phyloP scores from a whole-genome alignment of 2,888 invertebrate species.

The Drosophila pseudotakahashii region DNA sequence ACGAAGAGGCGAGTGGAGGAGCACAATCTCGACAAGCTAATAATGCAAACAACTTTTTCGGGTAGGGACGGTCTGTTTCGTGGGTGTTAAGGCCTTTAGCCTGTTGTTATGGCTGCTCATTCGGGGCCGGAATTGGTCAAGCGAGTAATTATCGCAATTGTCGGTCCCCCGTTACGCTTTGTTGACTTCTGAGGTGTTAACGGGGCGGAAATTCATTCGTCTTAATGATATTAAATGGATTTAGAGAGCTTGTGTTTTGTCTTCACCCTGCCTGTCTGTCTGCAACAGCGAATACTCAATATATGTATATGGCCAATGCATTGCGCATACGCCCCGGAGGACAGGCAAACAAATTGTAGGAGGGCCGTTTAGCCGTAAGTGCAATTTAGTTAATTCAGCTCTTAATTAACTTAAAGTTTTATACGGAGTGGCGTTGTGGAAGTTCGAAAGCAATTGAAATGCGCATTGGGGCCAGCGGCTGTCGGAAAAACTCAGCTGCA shows the following conservation, averaged over 20 bases:
- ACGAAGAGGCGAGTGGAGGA: neutral
- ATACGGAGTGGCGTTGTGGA: constrained; percentile 32
- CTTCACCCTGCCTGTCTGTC: neutral
- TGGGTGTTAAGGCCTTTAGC: constrained; percentile 40
- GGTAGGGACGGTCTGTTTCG: neutral
- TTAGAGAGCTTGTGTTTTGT: neutral
- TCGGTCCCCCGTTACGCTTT: constrained; percentile 53
- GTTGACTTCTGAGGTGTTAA: constrained; percentile 61
- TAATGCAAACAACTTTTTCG: constrained; percentile 69
- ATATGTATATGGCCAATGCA: constrained; percentile 51
- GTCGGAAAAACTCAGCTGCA: constrained; percentile 64
- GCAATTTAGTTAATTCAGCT: constrained; percentile 78
- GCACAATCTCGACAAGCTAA: constrained; percentile 70
- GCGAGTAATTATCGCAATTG: constrained; percentile 77
- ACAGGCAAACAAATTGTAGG: constrained; percentile 50
- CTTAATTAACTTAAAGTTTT: constrained; percentile 68
- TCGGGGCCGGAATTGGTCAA: constrained; percentile 54
- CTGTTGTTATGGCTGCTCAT: constrained; percentile 54
- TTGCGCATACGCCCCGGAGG: constrained; percentile 55
- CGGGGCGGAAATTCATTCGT: constrained; percentile 34
- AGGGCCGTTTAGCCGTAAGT: constrained; percentile 43
- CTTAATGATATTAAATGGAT: constrained; percentile 21
- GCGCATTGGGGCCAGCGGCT: constrained; percentile 68
- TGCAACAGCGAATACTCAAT: constrained; percentile 41
- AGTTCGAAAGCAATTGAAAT: constrained; percentile 67